Evolutionary conservation across 2,113 vertebrate genomes (phyloP), one percentile per base, ranked within the genome.

Genomic region (Apeltes quadracus): DNA sequence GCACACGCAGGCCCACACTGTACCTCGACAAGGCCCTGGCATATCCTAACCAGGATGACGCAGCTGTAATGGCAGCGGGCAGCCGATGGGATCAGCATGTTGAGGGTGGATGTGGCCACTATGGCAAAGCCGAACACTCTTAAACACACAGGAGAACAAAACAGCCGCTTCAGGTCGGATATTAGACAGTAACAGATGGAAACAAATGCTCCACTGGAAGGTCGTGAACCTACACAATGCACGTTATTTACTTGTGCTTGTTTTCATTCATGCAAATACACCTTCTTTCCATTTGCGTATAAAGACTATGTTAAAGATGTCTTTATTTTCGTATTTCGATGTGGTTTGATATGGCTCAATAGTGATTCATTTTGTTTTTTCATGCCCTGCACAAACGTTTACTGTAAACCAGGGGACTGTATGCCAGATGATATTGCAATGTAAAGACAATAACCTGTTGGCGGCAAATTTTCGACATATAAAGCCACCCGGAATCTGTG

Each of bases 51-150:
- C 76, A 96, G 93, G 78, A 97, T 97, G 75, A 97, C 96, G 50
- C 95, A 96, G 89, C 96, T 95, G 32, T 95, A 97, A 84, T 97
- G 96, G 72, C 94, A 93, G 9, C 95, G 93, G 23, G 96, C 96
- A 18, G 96, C 96, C 3, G 95, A 87, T 11, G 96, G 96, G 70
- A 97, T 97, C 89, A 97, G 84, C 96, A 97, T 97, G 89, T 97
- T 97, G 50, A 97, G 92, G 2, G 92, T 93, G 39, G 96, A 97
- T 2, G 96, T 97, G 71, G 96, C 96, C 86, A 97, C 96, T 23
- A 97, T 97, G 10, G 96, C 96, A 77, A 97, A 97, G 80, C 96
- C 96, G 84, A 97, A 97, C 74, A 97, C 96, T 89, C 96, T 97
- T 79, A n/a, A 84, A 87, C 34, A 78, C 67, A 82, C 27, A 85